A percentile compares a stretch with the other conserved stretches of the same genome.
Evolutionary conservation across 2,888 invertebrate species (phyloP).

Genomic region (Lordiphosa andalusiaca): DNA sequence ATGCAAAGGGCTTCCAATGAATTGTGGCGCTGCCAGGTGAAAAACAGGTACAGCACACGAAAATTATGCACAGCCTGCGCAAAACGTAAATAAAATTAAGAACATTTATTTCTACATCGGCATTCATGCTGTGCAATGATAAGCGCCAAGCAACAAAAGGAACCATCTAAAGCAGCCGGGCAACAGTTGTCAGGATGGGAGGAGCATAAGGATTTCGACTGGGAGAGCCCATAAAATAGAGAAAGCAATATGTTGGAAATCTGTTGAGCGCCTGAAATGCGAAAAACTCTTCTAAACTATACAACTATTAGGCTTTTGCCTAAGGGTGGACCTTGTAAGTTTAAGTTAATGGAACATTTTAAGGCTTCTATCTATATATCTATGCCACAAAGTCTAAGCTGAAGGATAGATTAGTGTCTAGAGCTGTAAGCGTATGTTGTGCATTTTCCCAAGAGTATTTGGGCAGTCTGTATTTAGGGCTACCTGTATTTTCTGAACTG

Average conservation of each 20-base stretch:
- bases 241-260: constrained; percentile 65
- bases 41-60: constrained; percentile 31
- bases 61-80: constrained; percentile 69
- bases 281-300: constrained; percentile 42
- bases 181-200: constrained; percentile 7
- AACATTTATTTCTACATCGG: constrained; percentile 71
- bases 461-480: too few relatives aligned
- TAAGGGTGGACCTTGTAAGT: too few relatives aligned
- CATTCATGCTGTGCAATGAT: constrained; percentile 58
- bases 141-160: constrained; percentile 26
- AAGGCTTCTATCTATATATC: too few relatives aligned
- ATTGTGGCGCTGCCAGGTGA: constrained; percentile 28
- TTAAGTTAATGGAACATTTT: too few relatives aligned
- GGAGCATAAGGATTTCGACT: neutral
- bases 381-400: too few relatives aligned
- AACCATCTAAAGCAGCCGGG: constrained; percentile 16
- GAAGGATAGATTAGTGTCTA: too few relatives aligned
- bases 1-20: constrained; percentile 68
- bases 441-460: too few relatives aligned
- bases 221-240: constrained; percentile 49
- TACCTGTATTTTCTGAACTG: too few relatives aligned
- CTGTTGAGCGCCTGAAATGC: constrained; percentile 48
- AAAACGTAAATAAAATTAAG: constrained; percentile 60
- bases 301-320: neutral
- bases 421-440: too few relatives aligned